phyloP scores from a whole-genome alignment of 2,113 vertebrate genomes.

The Festucalex cinctus region DNA sequence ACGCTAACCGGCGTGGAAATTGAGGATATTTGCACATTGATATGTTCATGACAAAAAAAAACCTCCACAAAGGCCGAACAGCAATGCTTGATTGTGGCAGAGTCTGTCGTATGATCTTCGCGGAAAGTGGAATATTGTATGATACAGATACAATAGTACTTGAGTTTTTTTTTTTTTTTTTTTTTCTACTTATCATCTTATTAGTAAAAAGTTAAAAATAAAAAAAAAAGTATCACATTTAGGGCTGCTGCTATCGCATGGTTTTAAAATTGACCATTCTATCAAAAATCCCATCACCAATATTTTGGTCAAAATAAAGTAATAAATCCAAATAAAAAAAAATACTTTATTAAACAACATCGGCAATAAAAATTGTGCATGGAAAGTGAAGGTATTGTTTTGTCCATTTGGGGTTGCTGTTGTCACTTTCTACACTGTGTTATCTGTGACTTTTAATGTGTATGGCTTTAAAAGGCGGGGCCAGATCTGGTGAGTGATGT shows the following conservation, averaged over 20 bases:
- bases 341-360: too few relatives aligned
- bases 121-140: not conserved
- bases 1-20: not conserved
- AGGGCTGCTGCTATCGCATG: not conserved
- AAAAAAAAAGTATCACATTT: not conserved
- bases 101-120: not conserved
- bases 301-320: not conserved
- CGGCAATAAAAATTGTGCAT: too few relatives aligned
- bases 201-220: not conserved
- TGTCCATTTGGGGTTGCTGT: too few relatives aligned
- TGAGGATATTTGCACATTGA: not conserved
- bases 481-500: too few relatives aligned
- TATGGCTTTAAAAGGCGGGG: too few relatives aligned
- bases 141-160: not conserved
- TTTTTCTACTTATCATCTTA: too few relatives aligned
- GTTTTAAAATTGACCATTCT: not conserved
- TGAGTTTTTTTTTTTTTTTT: not conserved
- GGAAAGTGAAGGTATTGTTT: too few relatives aligned
- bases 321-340: too few relatives aligned
- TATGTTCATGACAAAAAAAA: not conserved
- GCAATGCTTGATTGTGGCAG: not conserved
- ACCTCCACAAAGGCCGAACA: not conserved
- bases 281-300: too few relatives aligned
- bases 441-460: too few relatives aligned
- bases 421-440: too few relatives aligned